Evolutionary conservation across 2,797 vertebrate genomes (phyloP).

Genomic region (Poeciliopsis infans): DNA sequence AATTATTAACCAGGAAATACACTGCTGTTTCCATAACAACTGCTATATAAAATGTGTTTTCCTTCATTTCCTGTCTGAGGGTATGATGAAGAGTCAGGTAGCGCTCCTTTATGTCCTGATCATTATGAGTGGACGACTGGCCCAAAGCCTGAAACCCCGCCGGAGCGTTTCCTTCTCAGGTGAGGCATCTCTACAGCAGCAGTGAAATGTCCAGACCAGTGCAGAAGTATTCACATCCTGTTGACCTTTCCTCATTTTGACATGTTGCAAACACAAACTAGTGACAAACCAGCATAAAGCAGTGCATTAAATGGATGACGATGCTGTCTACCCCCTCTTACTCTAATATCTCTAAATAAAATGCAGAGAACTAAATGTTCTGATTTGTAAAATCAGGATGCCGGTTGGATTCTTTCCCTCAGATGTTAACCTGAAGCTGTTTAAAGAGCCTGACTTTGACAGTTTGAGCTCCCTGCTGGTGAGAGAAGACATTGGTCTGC

Average conservation of each 20-base stretch:
- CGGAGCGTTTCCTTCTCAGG: background rate
- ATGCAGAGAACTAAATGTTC: background rate
- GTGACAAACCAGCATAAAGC: too few species aligned
- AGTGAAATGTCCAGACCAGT: background rate
- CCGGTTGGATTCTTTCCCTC: background rate
- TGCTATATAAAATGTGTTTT: background rate
- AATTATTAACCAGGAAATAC: too few species aligned
- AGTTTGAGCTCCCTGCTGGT: constrained; percentile 42
- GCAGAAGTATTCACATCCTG: background rate
- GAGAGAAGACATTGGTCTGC: constrained; percentile 34
- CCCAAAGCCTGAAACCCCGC: background rate
- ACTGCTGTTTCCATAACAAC: background rate
- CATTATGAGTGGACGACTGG: background rate
- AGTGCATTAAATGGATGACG: too few species aligned
- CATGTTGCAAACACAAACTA: background rate
- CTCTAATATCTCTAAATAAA: background rate
- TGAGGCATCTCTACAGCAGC: background rate
- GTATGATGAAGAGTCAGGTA: background rate
- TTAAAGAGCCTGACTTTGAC: constrained; percentile 25
- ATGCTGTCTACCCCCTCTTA: too few species aligned
- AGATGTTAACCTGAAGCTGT: constrained; percentile 37
- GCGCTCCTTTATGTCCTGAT: background rate
- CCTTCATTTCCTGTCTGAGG: background rate
- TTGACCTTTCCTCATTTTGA: background rate
- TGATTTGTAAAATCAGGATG: background rate